Conservation (phyloP, 2,113 vertebrate genomes). For the Columba janthina region DNA sequence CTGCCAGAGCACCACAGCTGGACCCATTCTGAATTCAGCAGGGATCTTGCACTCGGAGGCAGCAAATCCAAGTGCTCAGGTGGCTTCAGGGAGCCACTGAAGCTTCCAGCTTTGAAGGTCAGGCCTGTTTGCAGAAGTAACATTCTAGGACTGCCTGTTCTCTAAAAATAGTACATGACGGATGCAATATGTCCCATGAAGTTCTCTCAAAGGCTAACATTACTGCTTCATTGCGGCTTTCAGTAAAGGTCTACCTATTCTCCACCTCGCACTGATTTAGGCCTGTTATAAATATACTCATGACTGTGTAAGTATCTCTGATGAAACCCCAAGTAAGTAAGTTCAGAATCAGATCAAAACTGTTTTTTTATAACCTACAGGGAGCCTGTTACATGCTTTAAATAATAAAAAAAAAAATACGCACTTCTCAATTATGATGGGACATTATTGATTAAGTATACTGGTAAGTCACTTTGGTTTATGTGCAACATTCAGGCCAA, state of each 20-base stretch:
- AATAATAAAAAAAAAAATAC: neutral
- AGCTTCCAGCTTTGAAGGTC: neutral
- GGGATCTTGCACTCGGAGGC: neutral
- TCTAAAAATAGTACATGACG: neutral
- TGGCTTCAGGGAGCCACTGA: neutral
- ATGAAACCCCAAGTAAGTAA: neutral
- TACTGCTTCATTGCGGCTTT: neutral
- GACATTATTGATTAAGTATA: neutral
- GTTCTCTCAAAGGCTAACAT: neutral
- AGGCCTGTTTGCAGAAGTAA: neutral
- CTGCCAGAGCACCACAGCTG: accelerated
- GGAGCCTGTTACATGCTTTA: neutral
- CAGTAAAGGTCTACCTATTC: neutral
- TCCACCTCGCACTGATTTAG: neutral
- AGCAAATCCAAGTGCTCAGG: neutral
- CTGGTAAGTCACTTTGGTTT: neutral
- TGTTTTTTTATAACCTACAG: neutral
- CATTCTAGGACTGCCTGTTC: neutral
- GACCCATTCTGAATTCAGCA: neutral
- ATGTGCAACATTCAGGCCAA: accelerated
- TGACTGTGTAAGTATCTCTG: neutral
- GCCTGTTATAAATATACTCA: neutral
- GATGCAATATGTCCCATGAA: neutral
- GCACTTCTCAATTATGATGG: neutral
- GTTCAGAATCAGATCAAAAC: neutral